Percentiles rank a stretch among this genome's conserved stretches.
Evolutionary conservation across 2,888 invertebrate species (phyloP).

Genomic region (Archaeoteleia sp.): DNA sequence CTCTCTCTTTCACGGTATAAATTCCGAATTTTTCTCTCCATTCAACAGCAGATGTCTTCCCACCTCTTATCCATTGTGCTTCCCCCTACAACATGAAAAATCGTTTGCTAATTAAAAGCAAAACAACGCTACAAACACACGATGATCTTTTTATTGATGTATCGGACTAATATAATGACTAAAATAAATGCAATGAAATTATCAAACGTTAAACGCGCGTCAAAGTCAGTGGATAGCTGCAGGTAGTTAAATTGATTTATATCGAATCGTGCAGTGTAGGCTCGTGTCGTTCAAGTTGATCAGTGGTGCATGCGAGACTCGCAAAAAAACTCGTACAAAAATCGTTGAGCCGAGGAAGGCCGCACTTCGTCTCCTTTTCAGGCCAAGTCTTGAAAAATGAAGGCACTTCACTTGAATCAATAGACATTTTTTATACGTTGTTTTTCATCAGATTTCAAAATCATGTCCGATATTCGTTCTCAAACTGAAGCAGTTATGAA

Average conservation of each 20-base stretch:
- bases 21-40: too few species aligned
- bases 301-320: conserved; percentile 24
- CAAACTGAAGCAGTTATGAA: background rate
- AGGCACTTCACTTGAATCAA: conserved; percentile 10
- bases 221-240: conserved; percentile 38
- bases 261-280: conserved; percentile 28
- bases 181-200: conserved; percentile 32
- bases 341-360: conserved; percentile 11
- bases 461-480: background rate
- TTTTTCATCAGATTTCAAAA: background rate
- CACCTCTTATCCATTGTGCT: too few species aligned
- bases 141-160: too few species aligned
- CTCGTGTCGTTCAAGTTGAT: conserved; percentile 47
- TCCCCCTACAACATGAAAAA: too few species aligned
- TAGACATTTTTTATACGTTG: background rate
- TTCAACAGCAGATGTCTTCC: too few species aligned
- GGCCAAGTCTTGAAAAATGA: conserved; percentile 7
- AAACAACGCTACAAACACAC: too few species aligned
- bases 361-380: conserved; percentile 7
- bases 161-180: too few species aligned
- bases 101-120: too few species aligned
- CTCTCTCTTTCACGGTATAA: conserved; percentile 1
- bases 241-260: conserved; percentile 49
- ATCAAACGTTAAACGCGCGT: conserved; percentile 33
- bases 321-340: conserved; percentile 10